phyloP scores from a whole-genome alignment of 2,888 invertebrate species.

The Yponomeuta evonymella region DNA sequence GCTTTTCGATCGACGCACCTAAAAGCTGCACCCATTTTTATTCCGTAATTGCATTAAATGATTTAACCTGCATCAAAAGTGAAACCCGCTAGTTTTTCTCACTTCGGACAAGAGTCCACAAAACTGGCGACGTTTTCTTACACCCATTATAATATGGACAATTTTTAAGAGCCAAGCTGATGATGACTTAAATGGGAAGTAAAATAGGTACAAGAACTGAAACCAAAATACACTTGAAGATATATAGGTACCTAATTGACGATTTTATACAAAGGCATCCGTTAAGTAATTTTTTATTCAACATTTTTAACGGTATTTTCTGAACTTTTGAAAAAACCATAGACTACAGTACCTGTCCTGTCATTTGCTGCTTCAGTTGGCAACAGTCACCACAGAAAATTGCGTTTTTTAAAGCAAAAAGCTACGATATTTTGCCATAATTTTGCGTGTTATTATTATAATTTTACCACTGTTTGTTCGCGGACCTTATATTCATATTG shows the following conservation, averaged over 20 bases:
- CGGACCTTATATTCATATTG: conserved; percentile 22
- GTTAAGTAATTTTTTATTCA: not conserved
- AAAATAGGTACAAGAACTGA: no score
- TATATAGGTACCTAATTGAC: not conserved
- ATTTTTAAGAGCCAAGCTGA: no score
- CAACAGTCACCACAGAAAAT: conserved; percentile 56
- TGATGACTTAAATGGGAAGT: no score
- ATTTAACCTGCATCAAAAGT: no score
- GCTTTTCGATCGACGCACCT: no score
- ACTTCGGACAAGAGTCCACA: no score
- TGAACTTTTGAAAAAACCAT: conserved; percentile 55
- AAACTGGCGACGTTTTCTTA: no score
- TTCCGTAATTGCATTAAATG: no score
- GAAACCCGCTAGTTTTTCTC: no score
- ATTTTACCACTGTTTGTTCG: conserved; percentile 22
- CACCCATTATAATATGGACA: no score
- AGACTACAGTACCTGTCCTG: conserved; percentile 61
- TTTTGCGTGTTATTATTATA: conserved; percentile 15
- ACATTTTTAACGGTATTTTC: conserved; percentile 22
- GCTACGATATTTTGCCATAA: conserved; percentile 30
- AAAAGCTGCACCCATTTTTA: no score
- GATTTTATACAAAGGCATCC: not conserved
- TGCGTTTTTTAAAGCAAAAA: conserved; percentile 49
- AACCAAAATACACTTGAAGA: no score
- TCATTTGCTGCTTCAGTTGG: conserved; percentile 64